Base-by-base conservation (phyloP, 2,113 vertebrate genomes). In the Alligator mississippiensis region DNA sequence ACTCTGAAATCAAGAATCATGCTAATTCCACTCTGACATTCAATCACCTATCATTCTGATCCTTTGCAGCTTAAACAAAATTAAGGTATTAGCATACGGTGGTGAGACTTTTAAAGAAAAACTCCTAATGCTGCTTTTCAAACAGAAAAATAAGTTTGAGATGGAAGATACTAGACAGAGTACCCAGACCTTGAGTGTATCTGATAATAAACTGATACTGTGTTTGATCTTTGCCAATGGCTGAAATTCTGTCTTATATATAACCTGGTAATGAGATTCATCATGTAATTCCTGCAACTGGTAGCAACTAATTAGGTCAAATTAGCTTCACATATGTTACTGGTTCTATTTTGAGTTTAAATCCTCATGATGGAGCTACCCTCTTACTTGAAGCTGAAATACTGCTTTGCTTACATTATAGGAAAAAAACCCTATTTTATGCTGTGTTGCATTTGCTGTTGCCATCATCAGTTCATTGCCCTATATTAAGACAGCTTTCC, bases 261-360 rank as follows among this genome's bases (percentile, higher is more conserved):
- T 94, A 92, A 91, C 91, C 87, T 93, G 14, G 38, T 96, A 96
- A 97, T 93, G 72, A 88, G 95, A 96, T 97, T 96, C 94, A 94
- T 94, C 86, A 62, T 1, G 0, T 95, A 94, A 95, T 61, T 95
- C 92, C 84, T 93, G 78, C 82, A 92, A 94, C 89, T 30, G 82
- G 55, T 83, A 94, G 87, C 84, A 85, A 83, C 77, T 94, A 97
- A 96, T 97, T 97, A 96, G 96, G 91, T 97, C 95, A 96, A 96
- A 96, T 97, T 96, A 96, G 76, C 63, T 76, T 92, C 90, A 95
- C 95, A 86, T 89, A 95, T 93, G 93, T 88, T 94, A 79, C 86
- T 47, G 60, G 75, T 34, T 88, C 96, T 97, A 85, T 96, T 96
- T 89, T 89, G 84, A 97, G 64, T 62, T 87, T 91, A 93, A 95